phyloP scores from a whole-genome alignment of 2,113 vertebrate species.

The Rutilus rutilus region DNA sequence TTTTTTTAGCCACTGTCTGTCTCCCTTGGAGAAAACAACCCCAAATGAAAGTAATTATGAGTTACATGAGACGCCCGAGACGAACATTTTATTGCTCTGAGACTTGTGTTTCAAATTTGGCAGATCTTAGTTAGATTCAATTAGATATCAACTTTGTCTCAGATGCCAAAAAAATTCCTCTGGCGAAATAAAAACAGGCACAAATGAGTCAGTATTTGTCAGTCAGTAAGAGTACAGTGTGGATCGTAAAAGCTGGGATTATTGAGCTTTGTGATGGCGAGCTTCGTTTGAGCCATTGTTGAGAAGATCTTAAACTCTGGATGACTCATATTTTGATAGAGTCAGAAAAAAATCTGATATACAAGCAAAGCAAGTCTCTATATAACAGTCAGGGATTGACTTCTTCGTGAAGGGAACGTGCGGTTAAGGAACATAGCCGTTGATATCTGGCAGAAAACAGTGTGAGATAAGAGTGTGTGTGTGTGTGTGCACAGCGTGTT shows the following conservation, averaged over 20 bases:
- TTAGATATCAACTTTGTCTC: not conserved
- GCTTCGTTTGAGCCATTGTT: not conserved
- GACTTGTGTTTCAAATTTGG: not conserved
- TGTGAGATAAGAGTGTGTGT: not conserved
- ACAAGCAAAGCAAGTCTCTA: not conserved
- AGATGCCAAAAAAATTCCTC: not conserved
- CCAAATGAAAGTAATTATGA: not conserved
- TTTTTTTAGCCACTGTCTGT: not conserved
- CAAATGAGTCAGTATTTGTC: not conserved
- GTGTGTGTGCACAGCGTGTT: conserved; percentile 25
- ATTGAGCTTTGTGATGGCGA: not conserved
- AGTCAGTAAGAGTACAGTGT: not conserved
- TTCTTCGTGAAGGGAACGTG: not conserved
- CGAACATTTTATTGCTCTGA: not conserved
- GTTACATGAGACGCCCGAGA: not conserved
- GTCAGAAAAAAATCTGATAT: not conserved
- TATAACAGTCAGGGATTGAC: not conserved
- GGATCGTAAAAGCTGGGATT: not conserved
- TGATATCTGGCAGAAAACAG: too few species aligned
- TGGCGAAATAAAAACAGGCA: not conserved
- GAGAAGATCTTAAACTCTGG: not conserved
- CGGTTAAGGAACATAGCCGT: not conserved
- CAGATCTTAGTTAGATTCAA: not conserved
- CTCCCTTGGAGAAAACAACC: not conserved
- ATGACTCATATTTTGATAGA: not conserved